phyloP scores from a whole-genome alignment of 2,888 invertebrate genomes.

The Melanostoma scalare region DNA sequence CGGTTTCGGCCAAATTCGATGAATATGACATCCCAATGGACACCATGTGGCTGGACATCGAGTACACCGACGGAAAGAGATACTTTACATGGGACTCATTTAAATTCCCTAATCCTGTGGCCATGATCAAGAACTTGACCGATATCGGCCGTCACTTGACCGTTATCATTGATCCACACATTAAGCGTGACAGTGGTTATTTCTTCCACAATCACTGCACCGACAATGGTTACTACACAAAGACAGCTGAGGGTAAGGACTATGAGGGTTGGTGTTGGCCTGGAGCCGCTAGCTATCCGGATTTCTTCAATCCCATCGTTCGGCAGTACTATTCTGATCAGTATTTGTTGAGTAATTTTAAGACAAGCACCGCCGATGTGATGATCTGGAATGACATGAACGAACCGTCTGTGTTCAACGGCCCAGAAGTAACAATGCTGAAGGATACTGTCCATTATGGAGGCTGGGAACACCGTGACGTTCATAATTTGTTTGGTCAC shows the following conservation, averaged over 20 bases:
- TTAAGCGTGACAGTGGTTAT: constrained; percentile 95
- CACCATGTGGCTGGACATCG: constrained; percentile 99
- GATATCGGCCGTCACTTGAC: constrained; percentile 95
- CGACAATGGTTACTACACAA: constrained; percentile 92
- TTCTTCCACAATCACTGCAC: constrained; percentile 95
- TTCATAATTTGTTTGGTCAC: constrained; percentile 97
- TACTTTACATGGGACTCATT: constrained; percentile 99
- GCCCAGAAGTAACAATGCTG: constrained; percentile 98
- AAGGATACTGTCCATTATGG: constrained; percentile 94
- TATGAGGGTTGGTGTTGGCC: constrained; percentile 99
- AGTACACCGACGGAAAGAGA: constrained; percentile 98
- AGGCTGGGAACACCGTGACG: constrained; percentile 93
- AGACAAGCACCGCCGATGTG: constrained; percentile 90
- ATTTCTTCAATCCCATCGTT: constrained; percentile 94
- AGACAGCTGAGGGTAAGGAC: constrained; percentile 94
- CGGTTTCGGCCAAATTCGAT: constrained; percentile 94
- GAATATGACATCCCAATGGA: constrained; percentile 96
- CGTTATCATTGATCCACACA: constrained; percentile 98
- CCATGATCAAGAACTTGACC: constrained; percentile 95
- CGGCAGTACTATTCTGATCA: constrained; percentile 91
- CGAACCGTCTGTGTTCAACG: constrained; percentile 98
- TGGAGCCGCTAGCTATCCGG: constrained; percentile 96
- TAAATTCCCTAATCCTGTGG: constrained; percentile 92
- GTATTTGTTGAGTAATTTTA: constrained; percentile 83
- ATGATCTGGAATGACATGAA: constrained; percentile 99